Percentiles rank a stretch among this genome's conserved stretches.
phyloP scores from a whole-genome alignment of 2,888 invertebrate species.

The Oligia latruncula region DNA sequence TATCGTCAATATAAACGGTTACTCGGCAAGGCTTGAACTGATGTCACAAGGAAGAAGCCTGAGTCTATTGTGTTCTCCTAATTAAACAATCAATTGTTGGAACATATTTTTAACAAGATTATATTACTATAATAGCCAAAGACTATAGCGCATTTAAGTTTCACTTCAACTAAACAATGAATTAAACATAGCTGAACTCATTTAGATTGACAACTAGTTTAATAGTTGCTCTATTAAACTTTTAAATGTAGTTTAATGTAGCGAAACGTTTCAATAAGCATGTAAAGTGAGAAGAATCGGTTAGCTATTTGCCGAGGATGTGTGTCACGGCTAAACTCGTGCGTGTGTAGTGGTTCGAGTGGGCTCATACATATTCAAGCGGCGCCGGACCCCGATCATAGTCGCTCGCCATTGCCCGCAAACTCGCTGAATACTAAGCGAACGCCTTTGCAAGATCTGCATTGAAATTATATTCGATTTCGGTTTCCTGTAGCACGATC shows the following conservation, averaged over 20 bases:
- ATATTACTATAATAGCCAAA: conserved; percentile 38
- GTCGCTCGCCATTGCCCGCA: conserved; percentile 83
- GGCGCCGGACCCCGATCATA: conserved; percentile 79
- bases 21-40: conserved; percentile 59
- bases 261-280: conserved; percentile 59
- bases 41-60: conserved; percentile 60
- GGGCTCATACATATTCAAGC: conserved; percentile 86
- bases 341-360: conserved; percentile 79
- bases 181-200: conserved; percentile 68
- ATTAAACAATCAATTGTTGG: conserved; percentile 62
- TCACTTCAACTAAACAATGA: conserved; percentile 66
- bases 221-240: conserved; percentile 63
- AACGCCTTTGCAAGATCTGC: conserved; percentile 81
- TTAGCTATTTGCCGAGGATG: conserved; percentile 76
- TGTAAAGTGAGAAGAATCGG: conserved; percentile 72
- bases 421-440: conserved; percentile 85
- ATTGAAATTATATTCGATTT: conserved; percentile 83
- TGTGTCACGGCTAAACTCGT: conserved; percentile 86
- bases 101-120: conserved; percentile 52
- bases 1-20: conserved; percentile 61
- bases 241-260: conserved; percentile 65
- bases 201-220: conserved; percentile 62
- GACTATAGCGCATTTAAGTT: conserved; percentile 60
- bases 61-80: conserved; percentile 65
- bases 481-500: conserved; percentile 78